Evolutionary conservation across 2,888 invertebrate species (phyloP), one percentile per base, ranked within the genome.

Genomic region (Poecilus cupreus): DNA sequence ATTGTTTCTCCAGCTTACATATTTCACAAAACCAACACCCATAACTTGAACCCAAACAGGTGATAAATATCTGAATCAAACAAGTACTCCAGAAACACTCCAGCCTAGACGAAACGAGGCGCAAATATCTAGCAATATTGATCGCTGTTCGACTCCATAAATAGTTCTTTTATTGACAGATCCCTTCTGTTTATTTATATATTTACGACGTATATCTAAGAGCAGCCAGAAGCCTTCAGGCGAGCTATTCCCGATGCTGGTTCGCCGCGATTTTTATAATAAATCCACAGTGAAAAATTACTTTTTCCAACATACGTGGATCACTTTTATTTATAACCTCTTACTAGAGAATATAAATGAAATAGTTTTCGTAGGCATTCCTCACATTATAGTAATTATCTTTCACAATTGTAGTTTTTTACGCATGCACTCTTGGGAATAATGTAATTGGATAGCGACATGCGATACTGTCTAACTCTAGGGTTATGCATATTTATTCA

Each of bases 151-250:
- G 60, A 8, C n/a, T 16, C 77, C 64, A 60, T 60, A 60, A 77
- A 77, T 77, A 77, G 60, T 77, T 60, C 46, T 77, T 77, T 20
- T 77, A 77, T 77, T 77, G 77, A 77, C 77, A 77, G 77, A 77
- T 77, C 18, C 60, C 46, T 46, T 24, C 43, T 39, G 43, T 43
- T 60, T 77, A 77, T 77, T 77, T 64, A 64, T 77, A 77, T 37
- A 77, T 43, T 60, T 77, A 57, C 77, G 46, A 64, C 60, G 60
- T 60, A 60, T 60, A 24, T 39, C 76, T 39, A 39, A 39, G 32
- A 49, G 13, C 16, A 26, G 18, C 32, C 24, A 75, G 18, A 26
- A 54, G 51, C 20, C 54, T 76, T 37, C 75, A 51, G 20, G 22
- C 11, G 0, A 8, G 22, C 60, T 26, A 24, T 60, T 60, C 22